Evolutionary conservation across 2,797 vertebrate genomes (phyloP), one percentile per base, ranked within the genome.

Genomic region (Erpetoichthys calabaricus): DNA sequence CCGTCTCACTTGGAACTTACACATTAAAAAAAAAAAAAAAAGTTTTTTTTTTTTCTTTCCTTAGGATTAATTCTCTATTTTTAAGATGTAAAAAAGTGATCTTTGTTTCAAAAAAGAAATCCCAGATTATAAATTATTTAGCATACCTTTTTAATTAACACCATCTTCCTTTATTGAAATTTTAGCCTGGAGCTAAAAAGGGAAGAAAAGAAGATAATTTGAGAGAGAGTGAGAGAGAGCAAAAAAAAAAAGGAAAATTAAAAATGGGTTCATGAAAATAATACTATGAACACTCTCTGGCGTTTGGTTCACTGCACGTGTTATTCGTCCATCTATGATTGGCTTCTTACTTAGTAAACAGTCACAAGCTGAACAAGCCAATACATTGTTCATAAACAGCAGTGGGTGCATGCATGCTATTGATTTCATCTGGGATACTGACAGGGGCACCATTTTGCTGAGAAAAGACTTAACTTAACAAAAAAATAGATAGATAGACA

Each of bases 381-480:
- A 3, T 7, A 55, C 43, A 44, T 10, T n/a, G 49, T 58, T 66
- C 44, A 56, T 64, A 75, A 62, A 60, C 45, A 57, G 4, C 1
- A 56, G 44, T 46, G 44, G 66, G 62, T 4, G 7, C 5, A 62
- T 62, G 59, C 43, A 53, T 63, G 3, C 65, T 58, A 65, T 59
- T 1, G 56, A 65, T 68, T 69, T 67, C 55, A 71, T 62, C 56
- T 45, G 41, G 59, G 47, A 7, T 63, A 52, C 57, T 71, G 60
- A 56, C 53, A 70, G 66, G 42, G 53, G 44, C 44, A 6, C 41
- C 47, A 3, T 64, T 66, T 74, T 68, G 56, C 55, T 5, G 45
- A 69, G 47, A 59, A 63, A 1, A 25, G 59, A 45, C 51, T 61
- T 53, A 59, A 64, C 7, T 9, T 51, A 49, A n/a, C n/a, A 54